Evolutionary conservation across 1,140 invertebrate genomes (phyloP), one percentile per base, ranked within the genome.

Genomic region (Ips nitidus): DNA sequence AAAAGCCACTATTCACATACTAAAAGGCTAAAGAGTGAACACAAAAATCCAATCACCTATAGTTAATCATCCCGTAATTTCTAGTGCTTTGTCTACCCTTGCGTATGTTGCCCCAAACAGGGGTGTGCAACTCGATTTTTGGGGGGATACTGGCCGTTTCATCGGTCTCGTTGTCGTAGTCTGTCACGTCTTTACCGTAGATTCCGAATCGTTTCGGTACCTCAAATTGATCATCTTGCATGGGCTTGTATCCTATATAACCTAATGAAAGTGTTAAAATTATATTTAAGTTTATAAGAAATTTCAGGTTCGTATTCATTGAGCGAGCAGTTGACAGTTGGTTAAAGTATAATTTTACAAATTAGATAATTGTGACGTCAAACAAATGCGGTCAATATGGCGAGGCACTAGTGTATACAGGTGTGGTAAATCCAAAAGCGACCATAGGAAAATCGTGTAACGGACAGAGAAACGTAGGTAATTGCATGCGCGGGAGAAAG

Each of bases 21-120:
- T 22, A 50, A 6, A 50, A 50, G 22, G 45, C 53, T 36, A 56
- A 56, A 37, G 42, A 22, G 5, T n/a, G 2, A 40, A 42, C 36
- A 65, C 37, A 5, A 59, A 50, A 47, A 45, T 38, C 55, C 69
- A 47, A 52, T 70, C 69, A 70, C 60, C 69, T 58, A 66, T 57
- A 62, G 36, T 60, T 64, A 45, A 67, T 38, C 40, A 71, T 58
- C 59, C 71, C 63, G 55, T 73, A 66, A 45, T 69, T 58, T 5
- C 53, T 41, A 57, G 56, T 65, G 40, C 40, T 57, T 6, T 66
- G 6, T 75, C 71, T 77, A 80, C 79, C 78, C 76, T 77, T 77
- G 71, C 77, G 74, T 39, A 80, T 77, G 70, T 77, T 73, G 61
- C 79, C 79, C 79, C 79, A 81, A 60, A 81, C 78, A 2, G 80